Base-by-base conservation (phyloP, 2,113 vertebrate species). In the Clarias gariepinus region DNA sequence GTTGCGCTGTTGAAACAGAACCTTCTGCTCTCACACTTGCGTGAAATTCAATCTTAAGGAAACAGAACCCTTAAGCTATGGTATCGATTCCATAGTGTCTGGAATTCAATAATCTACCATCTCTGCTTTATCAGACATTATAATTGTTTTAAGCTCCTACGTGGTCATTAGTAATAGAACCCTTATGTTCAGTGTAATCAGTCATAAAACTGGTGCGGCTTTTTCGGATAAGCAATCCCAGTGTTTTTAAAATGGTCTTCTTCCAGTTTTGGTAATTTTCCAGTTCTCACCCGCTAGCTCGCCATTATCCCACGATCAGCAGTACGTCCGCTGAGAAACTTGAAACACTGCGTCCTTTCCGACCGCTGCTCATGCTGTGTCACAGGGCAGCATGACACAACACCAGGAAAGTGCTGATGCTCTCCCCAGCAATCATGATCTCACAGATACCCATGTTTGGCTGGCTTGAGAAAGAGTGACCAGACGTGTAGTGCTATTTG, bases 31-130 rank as follows among this genome's bases (percentile, higher is more conserved):
- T 73, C 36, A 4, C 36, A 23, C 21, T 73, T 36, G 69, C 12
- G 69, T 73, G 36, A 23, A 73, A 73, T 73, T 47, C 19, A 73
- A 73, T 73, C 69, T 73, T 73, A 41, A 23, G 36, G 36, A 73
- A 73, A 41, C 33, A 21, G 23, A 73, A 47, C 69, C 19, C 19
- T 41, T 41, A 68, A 47, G 36, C 69, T 41, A 23, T 73, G 18
- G 36, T 41, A 36, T 73, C 3, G 30, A 73, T 73, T 41, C 69
- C 33, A 41, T 10, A 23, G 19, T 73, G 69, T 47, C 19, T 23
- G 69, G 33, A 73, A 47, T 73, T 33, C 23, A 10, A 36, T 8
- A 41, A 11, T 73, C 19, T 12, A 47, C 19, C 19, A 23, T 73
- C 9, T 1, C 9, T 69, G 28, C 28, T 73, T 19, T 73, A 73